These are phyloP conservation scores for Liolophura sinensis DNA, from an alignment of 1,140 invertebrate genomes.

Conservation along the genomic window DNA sequence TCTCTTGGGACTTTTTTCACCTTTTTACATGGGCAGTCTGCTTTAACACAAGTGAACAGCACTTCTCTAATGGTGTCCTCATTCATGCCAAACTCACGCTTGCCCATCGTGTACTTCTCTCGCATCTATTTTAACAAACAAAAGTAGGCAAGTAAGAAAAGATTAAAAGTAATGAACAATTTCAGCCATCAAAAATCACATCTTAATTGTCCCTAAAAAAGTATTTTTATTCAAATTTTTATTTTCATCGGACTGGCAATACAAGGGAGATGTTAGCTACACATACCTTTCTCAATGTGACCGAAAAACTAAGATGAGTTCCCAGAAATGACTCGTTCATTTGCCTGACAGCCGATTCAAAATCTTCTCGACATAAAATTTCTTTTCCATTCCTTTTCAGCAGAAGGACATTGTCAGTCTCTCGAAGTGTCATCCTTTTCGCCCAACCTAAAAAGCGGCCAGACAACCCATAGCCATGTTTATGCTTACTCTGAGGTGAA, in stretches of 20 bases:
- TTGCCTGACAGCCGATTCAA: conserved; percentile 5
- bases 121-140: conserved; percentile 6
- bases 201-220: no score
- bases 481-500: neutral
- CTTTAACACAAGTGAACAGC: conserved; percentile 11
- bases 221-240: no score
- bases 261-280: neutral
- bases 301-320: conserved; percentile 6
- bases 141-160: neutral
- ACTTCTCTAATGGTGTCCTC: conserved; percentile 16
- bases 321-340: neutral
- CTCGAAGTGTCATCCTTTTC: conserved; percentile 7
- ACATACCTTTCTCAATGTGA: conserved; percentile 14
- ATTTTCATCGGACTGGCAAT: no score
- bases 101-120: conserved; percentile 19
- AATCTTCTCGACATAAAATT: conserved; percentile 14
- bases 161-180: neutral
- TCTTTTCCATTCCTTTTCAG: conserved; percentile 11
- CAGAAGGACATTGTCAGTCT: conserved; percentile 9
- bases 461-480: neutral
- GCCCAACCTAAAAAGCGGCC: conserved; percentile 14
- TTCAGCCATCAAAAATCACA: no score
- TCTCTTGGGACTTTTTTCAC: neutral
- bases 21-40: neutral
- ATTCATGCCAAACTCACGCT: conserved; percentile 24